Evolutionary conservation across 2,888 invertebrate genomes (phyloP).

Genomic region (Cephus pulcher): DNA sequence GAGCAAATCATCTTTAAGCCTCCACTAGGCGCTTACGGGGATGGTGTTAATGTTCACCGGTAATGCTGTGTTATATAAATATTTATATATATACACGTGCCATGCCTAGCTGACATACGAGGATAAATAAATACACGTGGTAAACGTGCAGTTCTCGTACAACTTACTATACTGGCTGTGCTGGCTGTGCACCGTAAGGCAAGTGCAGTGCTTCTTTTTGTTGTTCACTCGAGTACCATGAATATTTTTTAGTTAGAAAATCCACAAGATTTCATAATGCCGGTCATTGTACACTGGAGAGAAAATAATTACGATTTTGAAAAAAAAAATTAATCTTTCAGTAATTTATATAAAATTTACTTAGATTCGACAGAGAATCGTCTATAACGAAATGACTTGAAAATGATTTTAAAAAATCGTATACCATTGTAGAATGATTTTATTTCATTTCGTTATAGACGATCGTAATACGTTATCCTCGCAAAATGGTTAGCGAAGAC

Average conservation of each 20-base stretch:
- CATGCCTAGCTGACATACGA: neutral
- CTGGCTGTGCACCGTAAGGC: neutral
- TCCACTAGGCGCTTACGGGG: neutral
- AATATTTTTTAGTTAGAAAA: neutral
- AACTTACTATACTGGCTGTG: neutral
- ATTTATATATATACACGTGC: neutral
- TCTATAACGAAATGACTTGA: too few species aligned
- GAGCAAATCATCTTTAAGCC: neutral
- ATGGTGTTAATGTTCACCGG: neutral
- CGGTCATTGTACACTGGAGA: neutral
- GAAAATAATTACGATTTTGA: neutral
- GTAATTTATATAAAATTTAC: neutral
- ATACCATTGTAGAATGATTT: too few species aligned
- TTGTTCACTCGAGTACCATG: neutral
- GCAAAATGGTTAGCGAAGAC: slow-evolving; percentile 1
- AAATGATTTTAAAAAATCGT: too few species aligned
- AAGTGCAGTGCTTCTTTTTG: neutral
- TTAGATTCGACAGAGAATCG: too few species aligned
- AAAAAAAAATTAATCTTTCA: neutral
- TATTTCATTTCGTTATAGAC: neutral
- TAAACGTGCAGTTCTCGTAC: neutral
- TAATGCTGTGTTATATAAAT: neutral
- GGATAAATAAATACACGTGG: slow-evolving; percentile 13
- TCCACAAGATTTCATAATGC: neutral
- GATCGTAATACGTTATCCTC: neutral